Base-by-base conservation (phyloP, 2,797 vertebrate species). In the Trachurus trachurus region DNA sequence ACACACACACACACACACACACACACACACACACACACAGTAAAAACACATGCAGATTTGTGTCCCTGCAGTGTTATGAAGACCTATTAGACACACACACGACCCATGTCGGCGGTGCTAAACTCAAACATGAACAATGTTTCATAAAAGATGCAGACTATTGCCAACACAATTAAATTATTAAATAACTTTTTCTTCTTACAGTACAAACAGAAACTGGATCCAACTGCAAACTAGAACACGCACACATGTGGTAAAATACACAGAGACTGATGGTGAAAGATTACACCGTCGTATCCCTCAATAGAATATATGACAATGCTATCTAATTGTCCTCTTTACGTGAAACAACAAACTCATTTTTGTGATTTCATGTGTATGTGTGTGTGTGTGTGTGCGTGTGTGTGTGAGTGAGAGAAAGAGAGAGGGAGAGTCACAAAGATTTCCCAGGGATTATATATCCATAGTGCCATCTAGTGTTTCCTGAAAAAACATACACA, bases 381-480 rank as follows among this genome's bases (percentile, higher is more conserved):
- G 16, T 49, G 16, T 31, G 52, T 52, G 63, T 53, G 19, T n/a
- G 66, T 31, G 16, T 31, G 52, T 52, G 63, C 49, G 19, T n/a
- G 66, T 31, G 16, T 31, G 52, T 52, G 63, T 53, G 19, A n/a
- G 66, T 31, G 17, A n/a, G n/a, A 74, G 53, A 66, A 34, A 42
- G 42, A 49, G 47, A 53, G 21, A 4, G 49, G 31, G n/a, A 50
- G 49, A 21, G 42, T 37, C 17, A 19, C 31, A 19, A 29, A 75
- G 8, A 71, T 78, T 80, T 84, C 21, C 45, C 19, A 45, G 58
- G 59, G 70, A 88, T 76, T 80, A 83, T 84, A 92, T 85, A 91
- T 92, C 93, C 78, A 95, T 86, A 96, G 93, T 94, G 95, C 95
- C 95, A 96, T 94, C 95, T 96, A 95, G 95, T 95, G 95, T 89